Evolutionary conservation across 2,113 vertebrate genomes (phyloP).

Genomic region (Hystrix cristata): DNA sequence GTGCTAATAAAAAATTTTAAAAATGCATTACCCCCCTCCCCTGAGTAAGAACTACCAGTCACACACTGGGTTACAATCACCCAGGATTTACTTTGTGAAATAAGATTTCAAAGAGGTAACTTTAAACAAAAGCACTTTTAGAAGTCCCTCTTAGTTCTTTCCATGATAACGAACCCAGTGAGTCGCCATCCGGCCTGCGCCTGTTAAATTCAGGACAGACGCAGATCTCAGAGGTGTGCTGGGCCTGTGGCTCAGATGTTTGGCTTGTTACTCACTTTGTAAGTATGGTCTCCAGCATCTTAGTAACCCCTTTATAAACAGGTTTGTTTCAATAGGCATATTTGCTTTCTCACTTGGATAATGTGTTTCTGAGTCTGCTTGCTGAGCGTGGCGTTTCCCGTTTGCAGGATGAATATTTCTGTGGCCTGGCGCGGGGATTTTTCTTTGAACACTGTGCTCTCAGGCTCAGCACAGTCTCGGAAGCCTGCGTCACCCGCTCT

Average conservation of each 20-base stretch:
- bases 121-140: not conserved
- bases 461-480: not conserved
- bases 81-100: not conserved
- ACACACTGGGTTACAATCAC: not conserved
- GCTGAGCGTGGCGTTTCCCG: not conserved
- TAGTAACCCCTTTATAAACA: not conserved
- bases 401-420: not conserved
- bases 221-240: accelerated
- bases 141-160: accelerated
- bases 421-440: not conserved
- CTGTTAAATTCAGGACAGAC: accelerated
- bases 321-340: not conserved
- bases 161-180: not conserved
- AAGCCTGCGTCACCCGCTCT: not conserved
- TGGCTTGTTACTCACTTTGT: not conserved
- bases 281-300: not conserved
- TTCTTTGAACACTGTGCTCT: not conserved
- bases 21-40: not conserved
- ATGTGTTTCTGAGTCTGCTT: not conserved
- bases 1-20: not conserved
- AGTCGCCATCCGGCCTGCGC: accelerated
- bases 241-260: no score
- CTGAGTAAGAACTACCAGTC: not conserved
- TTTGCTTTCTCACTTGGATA: not conserved
- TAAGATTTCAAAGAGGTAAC: not conserved